These are phyloP conservation scores for Polyploca ridens DNA, from an alignment of 2,888 invertebrate species.

Conservation along the genomic window DNA sequence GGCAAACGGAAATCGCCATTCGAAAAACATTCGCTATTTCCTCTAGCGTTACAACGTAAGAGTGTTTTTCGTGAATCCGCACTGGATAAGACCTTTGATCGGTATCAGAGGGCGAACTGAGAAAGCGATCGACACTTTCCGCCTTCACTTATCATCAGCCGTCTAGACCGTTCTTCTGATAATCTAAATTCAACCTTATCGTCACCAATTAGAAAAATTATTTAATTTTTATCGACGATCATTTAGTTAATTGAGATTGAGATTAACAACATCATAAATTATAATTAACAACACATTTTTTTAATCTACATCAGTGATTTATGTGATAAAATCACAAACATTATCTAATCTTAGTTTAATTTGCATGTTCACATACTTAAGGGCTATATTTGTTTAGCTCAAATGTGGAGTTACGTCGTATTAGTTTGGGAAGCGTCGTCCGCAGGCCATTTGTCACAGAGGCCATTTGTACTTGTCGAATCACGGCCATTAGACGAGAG, in stretches of 20 bases:
- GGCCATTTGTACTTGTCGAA: slow-evolving; percentile 85
- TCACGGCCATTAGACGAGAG: slow-evolving; percentile 84
- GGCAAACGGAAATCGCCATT: slow-evolving; percentile 63
- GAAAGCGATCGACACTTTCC: slow-evolving; percentile 72
- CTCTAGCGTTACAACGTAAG: slow-evolving; percentile 49
- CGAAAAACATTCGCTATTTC: slow-evolving; percentile 63
- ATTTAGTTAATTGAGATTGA: slow-evolving; percentile 13
- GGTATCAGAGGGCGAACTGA: slow-evolving; percentile 68
- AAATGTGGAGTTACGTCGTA: slow-evolving; percentile 70
- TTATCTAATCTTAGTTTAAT: neutral
- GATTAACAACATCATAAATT: slow-evolving; percentile 32
- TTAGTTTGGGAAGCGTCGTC: slow-evolving; percentile 74
- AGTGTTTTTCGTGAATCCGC: slow-evolving; percentile 59
- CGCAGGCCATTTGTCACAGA: slow-evolving; percentile 82
- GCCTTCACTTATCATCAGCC: slow-evolving; percentile 67
- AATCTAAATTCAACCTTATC: slow-evolving; percentile 55
- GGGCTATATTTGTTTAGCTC: slow-evolving; percentile 67
- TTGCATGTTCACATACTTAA: slow-evolving; percentile 35
- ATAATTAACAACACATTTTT: slow-evolving; percentile 41
- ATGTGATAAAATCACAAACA: neutral
- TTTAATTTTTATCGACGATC: slow-evolving; percentile 9
- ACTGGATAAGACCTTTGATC: slow-evolving; percentile 69
- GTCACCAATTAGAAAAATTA: slow-evolving; percentile 21
- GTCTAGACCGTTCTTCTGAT: slow-evolving; percentile 31
- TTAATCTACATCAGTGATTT: slow-evolving; percentile 30